Base-by-base conservation (phyloP, 2,888 invertebrate species). In the Drosophila emarginata region DNA sequence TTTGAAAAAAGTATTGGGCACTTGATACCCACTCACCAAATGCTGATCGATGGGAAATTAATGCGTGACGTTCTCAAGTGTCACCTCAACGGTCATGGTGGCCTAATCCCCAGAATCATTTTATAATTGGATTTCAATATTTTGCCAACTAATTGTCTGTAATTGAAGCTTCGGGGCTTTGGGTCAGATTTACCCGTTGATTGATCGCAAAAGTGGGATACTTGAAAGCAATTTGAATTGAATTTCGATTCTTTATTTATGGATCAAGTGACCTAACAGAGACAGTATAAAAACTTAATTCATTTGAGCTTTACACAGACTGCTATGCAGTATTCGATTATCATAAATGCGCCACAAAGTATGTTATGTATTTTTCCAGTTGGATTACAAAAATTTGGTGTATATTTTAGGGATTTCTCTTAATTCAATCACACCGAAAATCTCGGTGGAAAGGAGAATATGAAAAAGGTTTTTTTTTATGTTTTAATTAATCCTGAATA, bases 141-240 rank as follows among this genome's bases (percentile, higher is more conserved):
- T 84, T 76, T 87, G 87, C 87, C 75, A 77, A 84, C 76, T 84
- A 84, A 84, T 75, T 82, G 75, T 84, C 52, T 62, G 70, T 84
- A 87, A 87, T 87, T 84, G 75, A 52, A 37, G 74, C 72, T 69
- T 67, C 40, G 70, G 57, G 71, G 81, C 72, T 65, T 26, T 58
- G 52, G 45, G 70, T 57, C 56, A 60, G 36, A 77, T 58, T 85
- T 59, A 61, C 67, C 61, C 53, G 60, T 76, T 77, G 81, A 76
- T 80, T 78, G 83, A 81, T 86, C 72, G 65, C 58, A 28, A 57
- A 79, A 85, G 83, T 70, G 86, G 65, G 75, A 60, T 64, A 63
- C 72, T 70, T 71, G 54, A 56, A 36, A 45, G 21, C 45, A 21
- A 21, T 45, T 45, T 45, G 12, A 45, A 68, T 72, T 76, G 72